Percentiles rank a stretch among this genome's conserved stretches.
Conservation (phyloP, 92 coral and sea anemone genomes). For the Porites evermanni region DNA sequence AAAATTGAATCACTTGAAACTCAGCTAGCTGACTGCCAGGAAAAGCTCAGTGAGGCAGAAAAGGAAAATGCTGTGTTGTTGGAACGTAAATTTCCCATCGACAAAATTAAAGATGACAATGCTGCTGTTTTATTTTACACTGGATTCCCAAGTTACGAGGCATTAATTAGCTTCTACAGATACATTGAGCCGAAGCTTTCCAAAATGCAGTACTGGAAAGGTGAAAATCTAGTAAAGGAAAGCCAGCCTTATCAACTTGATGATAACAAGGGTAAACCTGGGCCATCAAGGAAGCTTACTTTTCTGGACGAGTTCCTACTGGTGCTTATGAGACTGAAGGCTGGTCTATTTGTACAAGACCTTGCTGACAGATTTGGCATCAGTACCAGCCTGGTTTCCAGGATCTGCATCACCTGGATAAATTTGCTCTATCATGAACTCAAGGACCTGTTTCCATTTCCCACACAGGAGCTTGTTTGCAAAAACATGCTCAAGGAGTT, state of each 20-base stretch:
- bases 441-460: constrained; percentile 59
- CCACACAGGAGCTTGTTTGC: constrained; percentile 40
- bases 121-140: constrained; percentile 59
- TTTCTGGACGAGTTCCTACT: constrained; percentile 50
- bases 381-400: constrained; percentile 48
- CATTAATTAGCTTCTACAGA: constrained; percentile 27
- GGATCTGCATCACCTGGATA: constrained; percentile 62
- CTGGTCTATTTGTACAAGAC: constrained; percentile 66
- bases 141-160: constrained; percentile 58
- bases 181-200: constrained; percentile 35
- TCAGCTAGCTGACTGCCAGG: constrained; percentile 23
- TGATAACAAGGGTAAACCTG: constrained; percentile 28
- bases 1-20: constrained; percentile 25
- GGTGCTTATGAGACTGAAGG: constrained; percentile 61
- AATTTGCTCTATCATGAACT: constrained; percentile 59
- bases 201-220: constrained; percentile 51
- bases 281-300: constrained; percentile 28
- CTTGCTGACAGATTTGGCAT: constrained; percentile 60
- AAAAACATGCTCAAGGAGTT: constrained; percentile 70
- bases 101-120: constrained; percentile 42
- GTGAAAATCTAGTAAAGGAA: constrained; percentile 33
- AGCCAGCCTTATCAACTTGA: constrained; percentile 46
- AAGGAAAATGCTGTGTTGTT: constrained; percentile 2
- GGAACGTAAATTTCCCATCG: constrained; percentile 34
- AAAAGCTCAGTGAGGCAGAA: constrained; percentile 23